Conservation (phyloP, 2,113 vertebrate species). For the Saccopteryx bilineata region DNA sequence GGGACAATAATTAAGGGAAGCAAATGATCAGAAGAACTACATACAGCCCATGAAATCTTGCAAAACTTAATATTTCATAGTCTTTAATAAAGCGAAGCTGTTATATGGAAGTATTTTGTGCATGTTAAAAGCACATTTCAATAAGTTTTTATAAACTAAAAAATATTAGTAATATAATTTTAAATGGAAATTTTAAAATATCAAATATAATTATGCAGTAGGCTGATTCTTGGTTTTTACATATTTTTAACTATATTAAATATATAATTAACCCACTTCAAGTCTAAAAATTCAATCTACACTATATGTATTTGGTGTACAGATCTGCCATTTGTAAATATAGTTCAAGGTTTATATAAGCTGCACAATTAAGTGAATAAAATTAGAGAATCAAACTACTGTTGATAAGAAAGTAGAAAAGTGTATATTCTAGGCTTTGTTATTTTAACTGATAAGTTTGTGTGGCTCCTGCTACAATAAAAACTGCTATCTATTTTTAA, state of each 20-base stretch:
- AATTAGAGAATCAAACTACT: slow-evolving; percentile 48
- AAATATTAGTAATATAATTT: slow-evolving; percentile 61
- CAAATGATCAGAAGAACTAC: slow-evolving; percentile 55
- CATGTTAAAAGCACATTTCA: slow-evolving; percentile 67
- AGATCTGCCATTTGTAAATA: slow-evolving; percentile 68
- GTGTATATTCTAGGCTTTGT: background rate
- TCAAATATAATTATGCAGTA: slow-evolving; percentile 60
- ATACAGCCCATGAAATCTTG: slow-evolving; percentile 13
- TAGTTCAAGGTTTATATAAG: slow-evolving; percentile 57
- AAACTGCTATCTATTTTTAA: slow-evolving; percentile 86
- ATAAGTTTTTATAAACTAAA: slow-evolving; percentile 62
- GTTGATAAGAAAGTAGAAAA: slow-evolving; percentile 33
- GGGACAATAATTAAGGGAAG: slow-evolving; percentile 21
- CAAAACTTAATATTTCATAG: slow-evolving; percentile 57
- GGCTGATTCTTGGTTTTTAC: slow-evolving; percentile 22
- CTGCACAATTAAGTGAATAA: slow-evolving; percentile 65
- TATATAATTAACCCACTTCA: slow-evolving; percentile 4
- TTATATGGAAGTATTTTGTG: slow-evolving; percentile 60
- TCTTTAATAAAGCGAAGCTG: slow-evolving; percentile 68
- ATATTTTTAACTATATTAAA: slow-evolving; percentile 59
- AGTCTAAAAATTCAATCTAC: slow-evolving; percentile 11
- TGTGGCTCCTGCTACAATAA: slow-evolving; percentile 61
- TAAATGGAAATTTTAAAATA: slow-evolving; percentile 75
- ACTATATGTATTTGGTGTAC: slow-evolving; percentile 43
- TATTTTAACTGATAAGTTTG: slow-evolving; percentile 63